Evolutionary conservation across 1,140 invertebrate genomes (phyloP), one percentile per base, ranked within the genome.

Genomic region (Parapsyche elsis): DNA sequence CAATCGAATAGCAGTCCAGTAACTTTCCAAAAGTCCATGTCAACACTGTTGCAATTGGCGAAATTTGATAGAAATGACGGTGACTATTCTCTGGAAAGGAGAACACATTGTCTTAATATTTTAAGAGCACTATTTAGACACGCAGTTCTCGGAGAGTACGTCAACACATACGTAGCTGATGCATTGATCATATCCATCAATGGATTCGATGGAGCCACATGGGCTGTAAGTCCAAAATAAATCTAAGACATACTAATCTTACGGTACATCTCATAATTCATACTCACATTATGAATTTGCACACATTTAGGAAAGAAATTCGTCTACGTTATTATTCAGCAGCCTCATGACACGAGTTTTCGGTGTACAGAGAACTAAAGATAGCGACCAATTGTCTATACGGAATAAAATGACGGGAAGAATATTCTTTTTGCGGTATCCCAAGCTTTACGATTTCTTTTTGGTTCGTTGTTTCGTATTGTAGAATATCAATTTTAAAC

Each of bases 291-390:
- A 61, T 45, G 84, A 23, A 84, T 85, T 85, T 67, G 9, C 4
- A 5, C 9, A 7, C 5, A 59, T 67, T 10, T 83, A 94, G 93
- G 93, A 94, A 86, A 90, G 95, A 74, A 99, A 99, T 88, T 93
- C 96, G 0, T 93, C 95, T 0, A 96, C 96, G 0, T 87, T 99
- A 19, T 87, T 98, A 44, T 94, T 97, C 82, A 93, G 94, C 82
- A 91, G 96, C 0, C 87, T 99, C n/a, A 92, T 98, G 80, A 94
- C 92, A 21, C 89, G 97, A 83, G 93, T 97, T 79, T 98, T 99
- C 90, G 97, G 97, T 14, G 97, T 98, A 0, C 94, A 94, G 84
- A 89, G 95, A 77, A 91, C 91, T 0, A 91, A 93, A 79, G 92
- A 95, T 86, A 88, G 90, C n/a, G 92, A 95, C n/a, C 90, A 93